phyloP scores from a whole-genome alignment of 2,797 vertebrate genomes.

The Premnoplex brunnescens region DNA sequence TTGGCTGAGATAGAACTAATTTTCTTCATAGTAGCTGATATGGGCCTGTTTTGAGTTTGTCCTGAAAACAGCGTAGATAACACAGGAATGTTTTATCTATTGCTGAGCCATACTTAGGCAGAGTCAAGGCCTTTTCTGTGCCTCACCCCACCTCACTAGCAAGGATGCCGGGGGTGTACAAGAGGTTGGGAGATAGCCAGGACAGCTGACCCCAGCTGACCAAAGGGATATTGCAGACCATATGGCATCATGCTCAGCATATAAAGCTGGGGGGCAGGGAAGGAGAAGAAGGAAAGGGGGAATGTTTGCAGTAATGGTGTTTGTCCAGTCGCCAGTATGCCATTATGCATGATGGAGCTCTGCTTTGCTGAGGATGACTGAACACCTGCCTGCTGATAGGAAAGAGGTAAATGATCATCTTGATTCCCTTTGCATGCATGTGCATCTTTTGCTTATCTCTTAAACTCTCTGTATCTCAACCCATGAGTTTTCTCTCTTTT shows the following conservation, averaged over 20 bases:
- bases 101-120: rapidly evolving
- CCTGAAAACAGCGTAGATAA: not conserved
- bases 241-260: not conserved
- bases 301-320: rapidly evolving
- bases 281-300: not conserved
- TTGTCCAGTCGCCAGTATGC: rapidly evolving
- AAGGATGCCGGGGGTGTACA: rapidly evolving
- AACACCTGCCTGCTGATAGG: not conserved
- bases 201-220: not conserved
- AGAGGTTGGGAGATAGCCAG: rapidly evolving
- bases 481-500: not conserved
- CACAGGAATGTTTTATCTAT: rapidly evolving
- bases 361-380: not conserved
- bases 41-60: not conserved
- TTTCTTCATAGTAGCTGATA: not conserved
- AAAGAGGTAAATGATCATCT: not conserved
- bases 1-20: not conserved
- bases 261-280: rapidly evolving
- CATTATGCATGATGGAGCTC: rapidly evolving
- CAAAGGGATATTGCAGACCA: not conserved
- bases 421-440: not conserved
- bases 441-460: not conserved
- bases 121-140: not conserved
- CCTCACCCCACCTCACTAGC: rapidly evolving
- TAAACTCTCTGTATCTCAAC: not conserved